phyloP scores from a whole-genome alignment of 2,113 vertebrate genomes.

The Salvator merianae region DNA sequence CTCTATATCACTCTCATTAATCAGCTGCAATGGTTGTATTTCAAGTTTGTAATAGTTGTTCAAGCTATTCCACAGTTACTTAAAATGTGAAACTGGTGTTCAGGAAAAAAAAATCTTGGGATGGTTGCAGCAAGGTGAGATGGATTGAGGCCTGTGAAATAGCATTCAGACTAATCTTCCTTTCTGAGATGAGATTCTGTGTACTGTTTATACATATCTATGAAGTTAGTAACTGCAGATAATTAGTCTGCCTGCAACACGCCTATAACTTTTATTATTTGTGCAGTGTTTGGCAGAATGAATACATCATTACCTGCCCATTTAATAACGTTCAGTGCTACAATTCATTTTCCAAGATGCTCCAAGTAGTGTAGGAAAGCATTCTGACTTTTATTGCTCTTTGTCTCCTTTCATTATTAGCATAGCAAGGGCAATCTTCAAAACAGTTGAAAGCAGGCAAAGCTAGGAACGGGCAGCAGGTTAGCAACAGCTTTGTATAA shows the following conservation, averaged over 20 bases:
- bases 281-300: constrained; percentile 57
- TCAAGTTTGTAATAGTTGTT: constrained; percentile 65
- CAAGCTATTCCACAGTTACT: constrained; percentile 61
- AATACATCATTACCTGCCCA: constrained; percentile 71
- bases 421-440: constrained; percentile 58
- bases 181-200: constrained; percentile 27
- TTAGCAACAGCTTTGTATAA: constrained; percentile 51
- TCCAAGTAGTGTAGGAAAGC: constrained; percentile 49
- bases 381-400: constrained; percentile 55
- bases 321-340: constrained; percentile 61
- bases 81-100: constrained; percentile 64
- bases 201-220: constrained; percentile 46
- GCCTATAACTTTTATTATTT: constrained; percentile 72
- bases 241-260: constrained; percentile 70
- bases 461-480: constrained; percentile 48
- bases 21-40: constrained; percentile 57
- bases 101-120: constrained; percentile 16
- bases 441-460: constrained; percentile 57
- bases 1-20: constrained; percentile 57
- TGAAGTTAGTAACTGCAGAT: constrained; percentile 60
- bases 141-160: neutral
- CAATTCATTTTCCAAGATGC: constrained; percentile 62
- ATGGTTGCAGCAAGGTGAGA: too few relatives aligned
- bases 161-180: constrained; percentile 51
- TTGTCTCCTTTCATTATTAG: constrained; percentile 51